These are phyloP conservation scores for Carlito syrichta DNA, from an alignment of 2,113 vertebrate species.

Conservation along the genomic window DNA sequence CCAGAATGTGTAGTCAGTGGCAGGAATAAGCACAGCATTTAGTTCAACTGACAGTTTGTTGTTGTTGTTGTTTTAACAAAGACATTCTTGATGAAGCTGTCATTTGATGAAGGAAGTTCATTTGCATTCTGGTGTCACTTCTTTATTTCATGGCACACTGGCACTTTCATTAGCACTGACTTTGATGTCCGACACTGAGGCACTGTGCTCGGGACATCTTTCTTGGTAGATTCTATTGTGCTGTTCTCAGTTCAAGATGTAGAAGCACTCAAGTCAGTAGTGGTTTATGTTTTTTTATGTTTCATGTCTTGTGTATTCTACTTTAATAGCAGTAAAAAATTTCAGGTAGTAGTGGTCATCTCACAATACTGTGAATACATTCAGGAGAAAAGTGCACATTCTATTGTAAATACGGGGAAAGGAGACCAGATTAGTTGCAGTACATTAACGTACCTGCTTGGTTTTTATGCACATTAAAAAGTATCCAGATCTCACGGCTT, in stretches of 20 bases:
- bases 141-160: neutral
- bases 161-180: neutral
- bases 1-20: neutral
- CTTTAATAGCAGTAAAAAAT: neutral
- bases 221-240: neutral
- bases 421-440: neutral
- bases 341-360: neutral
- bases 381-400: neutral
- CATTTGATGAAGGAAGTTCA: neutral
- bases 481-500: neutral
- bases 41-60: neutral
- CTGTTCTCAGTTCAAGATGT: neutral
- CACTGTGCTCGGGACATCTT: neutral
- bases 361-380: neutral
- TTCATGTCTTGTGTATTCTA: neutral
- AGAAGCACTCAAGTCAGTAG: neutral
- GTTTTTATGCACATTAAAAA: neutral
- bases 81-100: too few species aligned
- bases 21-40: neutral
- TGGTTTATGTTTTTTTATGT: neutral
- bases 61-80: too few species aligned
- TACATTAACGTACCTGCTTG: neutral
- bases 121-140: neutral
- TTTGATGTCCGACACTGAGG: neutral
- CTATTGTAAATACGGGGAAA: neutral